Evolutionary conservation across 2,113 vertebrate genomes (phyloP).

Genomic region (Lagenorhynchus albirostris): DNA sequence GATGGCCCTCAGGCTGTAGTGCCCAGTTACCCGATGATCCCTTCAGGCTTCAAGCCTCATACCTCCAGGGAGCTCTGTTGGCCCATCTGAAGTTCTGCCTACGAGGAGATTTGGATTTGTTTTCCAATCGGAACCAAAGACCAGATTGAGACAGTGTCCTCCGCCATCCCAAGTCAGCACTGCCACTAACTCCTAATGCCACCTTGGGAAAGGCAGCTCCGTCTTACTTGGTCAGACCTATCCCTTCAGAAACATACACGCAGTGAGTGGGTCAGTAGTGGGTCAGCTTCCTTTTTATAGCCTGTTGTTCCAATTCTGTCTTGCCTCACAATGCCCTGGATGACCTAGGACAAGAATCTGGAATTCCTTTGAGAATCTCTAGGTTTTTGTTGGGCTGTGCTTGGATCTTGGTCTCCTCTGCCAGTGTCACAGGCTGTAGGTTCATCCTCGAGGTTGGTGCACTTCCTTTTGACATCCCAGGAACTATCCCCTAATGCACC

Average conservation of each 20-base stretch:
- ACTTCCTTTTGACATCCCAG: neutral
- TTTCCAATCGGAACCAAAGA: slow-evolving; percentile 47
- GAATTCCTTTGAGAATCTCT: slow-evolving; percentile 43
- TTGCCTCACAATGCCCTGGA: slow-evolving; percentile 64
- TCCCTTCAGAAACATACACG: slow-evolving; percentile 36
- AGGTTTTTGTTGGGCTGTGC: neutral
- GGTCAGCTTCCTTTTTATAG: neutral
- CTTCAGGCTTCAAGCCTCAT: slow-evolving; percentile 51
- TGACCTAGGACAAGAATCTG: slow-evolving; percentile 42
- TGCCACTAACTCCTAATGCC: slow-evolving; percentile 25
- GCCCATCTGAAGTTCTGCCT: slow-evolving; percentile 62
- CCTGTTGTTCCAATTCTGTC: slow-evolving; percentile 55
- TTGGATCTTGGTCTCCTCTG: neutral
- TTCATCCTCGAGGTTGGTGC: neutral
- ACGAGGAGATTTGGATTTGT: slow-evolving; percentile 57
- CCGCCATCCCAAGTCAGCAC: slow-evolving; percentile 34
- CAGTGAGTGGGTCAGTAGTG: neutral
- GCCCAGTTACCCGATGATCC: slow-evolving; percentile 57
- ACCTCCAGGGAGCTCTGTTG: slow-evolving; percentile 62
- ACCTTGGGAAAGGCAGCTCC: slow-evolving; percentile 50
- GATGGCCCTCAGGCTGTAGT: slow-evolving; percentile 15
- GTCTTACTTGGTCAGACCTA: slow-evolving; percentile 42
- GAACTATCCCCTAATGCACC: neutral
- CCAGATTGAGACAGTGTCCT: slow-evolving; percentile 26
- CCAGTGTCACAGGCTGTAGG: neutral